Base-by-base conservation (phyloP, 2,888 invertebrate genomes). In the Abrostola tripartita region DNA sequence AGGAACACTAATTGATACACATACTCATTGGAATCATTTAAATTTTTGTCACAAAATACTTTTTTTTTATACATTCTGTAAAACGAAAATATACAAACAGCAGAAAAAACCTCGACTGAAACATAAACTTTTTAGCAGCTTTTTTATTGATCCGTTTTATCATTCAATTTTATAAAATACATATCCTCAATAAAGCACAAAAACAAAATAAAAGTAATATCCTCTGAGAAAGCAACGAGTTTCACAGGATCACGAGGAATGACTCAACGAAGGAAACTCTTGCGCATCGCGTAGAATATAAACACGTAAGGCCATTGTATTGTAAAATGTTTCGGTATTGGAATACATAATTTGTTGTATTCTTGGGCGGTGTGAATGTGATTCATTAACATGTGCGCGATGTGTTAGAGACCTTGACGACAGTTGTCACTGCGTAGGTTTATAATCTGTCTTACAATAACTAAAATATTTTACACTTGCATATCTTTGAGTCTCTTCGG, bases 241-340 rank as follows among this genome's bases (percentile, higher is more conserved):
- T 66, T 66, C 56, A 61, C 50, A 52, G 56, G 50, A 63, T 50
- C 54, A 60, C 52, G 41, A 68, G 76, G 80, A 80, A 81, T 86
- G 85, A 88, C 54, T 86, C 85, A 85, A 81, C 83, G 79, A 81
- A 90, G 90, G 90, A 90, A 90, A 90, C 85, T 65, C 72, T 51
- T 61, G 75, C 60, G 72, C 67, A 67, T 65, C 79, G 81, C 74
- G 73, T 81, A 71, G 88, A 89, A 90, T 90, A 80, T 76, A 86
- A 90, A 85, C 78, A 63, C 71, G 49, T 60, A 70, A 63, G 55
- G 60, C 84, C 81, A 88, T 88, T 88, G 86, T 88, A 87, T 87
- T 88, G 81, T 84, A 84, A 88, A 81, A 81, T 72, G 77, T 71
- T 80, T 76, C 79, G 75, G 74, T 74, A 75, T 78, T 66, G 62